A percentile compares a stretch with the other conserved stretches of the same genome.
Evolutionary conservation across 2,888 invertebrate species (phyloP).

Genomic region (Melieria picta): DNA sequence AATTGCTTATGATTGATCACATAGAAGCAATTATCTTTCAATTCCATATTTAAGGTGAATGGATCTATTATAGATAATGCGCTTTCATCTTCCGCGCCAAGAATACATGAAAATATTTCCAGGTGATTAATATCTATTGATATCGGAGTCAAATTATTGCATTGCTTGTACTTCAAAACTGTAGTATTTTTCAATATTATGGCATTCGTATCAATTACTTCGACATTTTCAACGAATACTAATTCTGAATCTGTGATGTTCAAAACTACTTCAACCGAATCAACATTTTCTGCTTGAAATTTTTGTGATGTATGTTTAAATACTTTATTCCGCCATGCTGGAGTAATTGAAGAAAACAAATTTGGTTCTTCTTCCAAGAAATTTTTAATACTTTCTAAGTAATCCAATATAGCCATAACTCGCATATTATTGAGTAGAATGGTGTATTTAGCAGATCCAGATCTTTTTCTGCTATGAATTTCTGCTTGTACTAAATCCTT

Average conservation of each 20-base stretch:
- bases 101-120: conserved; percentile 91
- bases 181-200: conserved; percentile 94
- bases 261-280: conserved; percentile 78
- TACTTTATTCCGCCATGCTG: conserved; percentile 27
- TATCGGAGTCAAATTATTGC: conserved; percentile 77
- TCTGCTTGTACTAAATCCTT: conserved; percentile 75
- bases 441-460: conserved; percentile 80
- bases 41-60: conserved; percentile 81
- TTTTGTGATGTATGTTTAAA: conserved; percentile 32
- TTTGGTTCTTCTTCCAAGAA: conserved; percentile 73
- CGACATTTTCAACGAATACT: conserved; percentile 91
- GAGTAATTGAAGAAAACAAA: conserved; percentile 34
- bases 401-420: conserved; percentile 91
- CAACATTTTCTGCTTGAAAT: conserved; percentile 25
- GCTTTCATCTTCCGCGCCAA: conserved; percentile 91
- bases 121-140: conserved; percentile 89
- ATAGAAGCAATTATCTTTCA: conserved; percentile 68
- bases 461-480: conserved; percentile 77
- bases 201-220: conserved; percentile 89
- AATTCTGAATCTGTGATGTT: conserved; percentile 96
- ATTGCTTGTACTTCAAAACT: conserved; percentile 81
- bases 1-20: conserved; percentile 76
- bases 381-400: conserved; percentile 86
- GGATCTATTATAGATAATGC: conserved; percentile 95
- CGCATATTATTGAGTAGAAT: conserved; percentile 94